Evolutionary conservation across 1,140 invertebrate genomes (phyloP).

Genomic region (Cotesia glomerata): DNA sequence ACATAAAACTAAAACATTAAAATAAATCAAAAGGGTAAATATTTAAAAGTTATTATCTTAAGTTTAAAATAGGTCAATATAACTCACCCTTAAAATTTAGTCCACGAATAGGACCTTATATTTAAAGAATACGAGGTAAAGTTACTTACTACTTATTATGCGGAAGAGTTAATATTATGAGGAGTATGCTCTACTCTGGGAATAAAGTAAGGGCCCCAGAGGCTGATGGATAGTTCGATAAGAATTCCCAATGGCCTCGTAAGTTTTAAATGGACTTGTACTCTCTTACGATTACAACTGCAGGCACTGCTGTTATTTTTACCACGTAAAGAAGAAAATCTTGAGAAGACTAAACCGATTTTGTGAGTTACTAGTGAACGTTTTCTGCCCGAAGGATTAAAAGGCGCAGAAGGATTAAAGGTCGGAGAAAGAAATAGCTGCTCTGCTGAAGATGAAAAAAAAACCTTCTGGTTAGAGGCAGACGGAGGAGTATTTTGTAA

Average conservation of each 20-base stretch:
- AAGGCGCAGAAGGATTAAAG: not conserved
- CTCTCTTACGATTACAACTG: not conserved
- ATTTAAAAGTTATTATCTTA: no score
- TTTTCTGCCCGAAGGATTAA: not conserved
- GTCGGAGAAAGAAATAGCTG: not conserved
- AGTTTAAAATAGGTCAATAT: no score
- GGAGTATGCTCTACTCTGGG: no score
- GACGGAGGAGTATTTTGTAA: constrained; percentile 14
- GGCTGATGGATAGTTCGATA: constrained; percentile 4
- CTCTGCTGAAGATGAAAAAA: not conserved
- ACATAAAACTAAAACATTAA: no score
- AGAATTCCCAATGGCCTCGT: not conserved
- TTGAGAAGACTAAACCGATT: constrained; percentile 8
- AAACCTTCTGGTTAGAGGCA: no score
- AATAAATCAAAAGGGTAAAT: no score
- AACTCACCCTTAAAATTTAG: no score
- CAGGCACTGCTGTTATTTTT: no score
- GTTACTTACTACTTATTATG: not conserved
- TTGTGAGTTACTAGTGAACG: not conserved
- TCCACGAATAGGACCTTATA: no score
- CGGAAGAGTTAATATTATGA: not conserved
- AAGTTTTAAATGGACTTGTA: not conserved
- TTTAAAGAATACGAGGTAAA: no score
- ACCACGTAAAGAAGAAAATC: not conserved
- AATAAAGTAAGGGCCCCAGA: not conserved